Percentiles rank a stretch among this genome's conserved stretches.
These are phyloP conservation scores for Vidua macroura DNA, from an alignment of 2,113 vertebrate species.

Conservation along the genomic window DNA sequence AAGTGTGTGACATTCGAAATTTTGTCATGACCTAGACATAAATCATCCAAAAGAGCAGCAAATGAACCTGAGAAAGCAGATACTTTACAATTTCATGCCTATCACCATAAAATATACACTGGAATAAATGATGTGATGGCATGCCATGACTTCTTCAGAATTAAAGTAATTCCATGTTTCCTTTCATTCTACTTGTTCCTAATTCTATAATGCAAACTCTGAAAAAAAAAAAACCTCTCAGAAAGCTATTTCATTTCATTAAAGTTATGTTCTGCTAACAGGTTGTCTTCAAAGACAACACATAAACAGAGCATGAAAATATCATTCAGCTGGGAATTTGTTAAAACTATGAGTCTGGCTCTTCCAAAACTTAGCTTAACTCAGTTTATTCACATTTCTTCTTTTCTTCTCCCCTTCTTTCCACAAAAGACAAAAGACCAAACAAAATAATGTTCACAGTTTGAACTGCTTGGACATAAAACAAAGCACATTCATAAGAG, in stretches of 20 bases:
- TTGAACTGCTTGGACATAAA: neutral
- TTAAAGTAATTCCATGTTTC: neutral
- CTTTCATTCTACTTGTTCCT: neutral
- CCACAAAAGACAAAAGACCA: neutral
- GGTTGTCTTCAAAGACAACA: neutral
- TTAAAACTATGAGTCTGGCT: neutral
- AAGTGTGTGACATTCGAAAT: neutral
- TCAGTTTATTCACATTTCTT: neutral
- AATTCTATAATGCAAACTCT: neutral
- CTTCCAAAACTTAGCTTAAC: neutral
- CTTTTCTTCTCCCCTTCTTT: neutral
- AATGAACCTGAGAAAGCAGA: neutral
- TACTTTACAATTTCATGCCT: neutral
- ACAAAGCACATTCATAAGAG: neutral
- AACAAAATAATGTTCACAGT: neutral
- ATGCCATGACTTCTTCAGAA: neutral
- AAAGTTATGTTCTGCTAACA: neutral
- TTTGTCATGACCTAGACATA: neutral
- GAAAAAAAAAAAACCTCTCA: neutral
- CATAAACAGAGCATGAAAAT: neutral
- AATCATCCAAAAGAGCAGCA: neutral
- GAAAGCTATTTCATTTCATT: neutral
- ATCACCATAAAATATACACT: neutral
- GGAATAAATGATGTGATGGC: neutral
- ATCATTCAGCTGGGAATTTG: neutral